Percentiles rank a stretch among this genome's conserved stretches.
phyloP scores from a whole-genome alignment of 2,797 vertebrate species.

The Melanotaenia pygmaea region DNA sequence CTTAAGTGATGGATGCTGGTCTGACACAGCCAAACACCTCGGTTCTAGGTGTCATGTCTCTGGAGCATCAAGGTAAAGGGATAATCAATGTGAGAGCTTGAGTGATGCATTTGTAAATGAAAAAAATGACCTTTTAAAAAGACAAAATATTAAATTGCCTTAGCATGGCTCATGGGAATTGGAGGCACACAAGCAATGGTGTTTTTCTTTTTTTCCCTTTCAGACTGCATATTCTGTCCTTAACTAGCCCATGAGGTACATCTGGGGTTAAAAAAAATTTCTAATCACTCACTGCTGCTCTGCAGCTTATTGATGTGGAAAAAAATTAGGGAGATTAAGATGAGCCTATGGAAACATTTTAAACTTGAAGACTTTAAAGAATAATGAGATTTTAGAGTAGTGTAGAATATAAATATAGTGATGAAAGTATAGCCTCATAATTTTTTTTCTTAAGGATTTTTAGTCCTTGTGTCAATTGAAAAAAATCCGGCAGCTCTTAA shows the following conservation, averaged over 20 bases:
- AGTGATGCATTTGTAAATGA: conserved; percentile 1
- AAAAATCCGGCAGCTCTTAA: background rate
- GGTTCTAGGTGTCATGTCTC: conserved; percentile 25
- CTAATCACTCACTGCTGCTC: background rate
- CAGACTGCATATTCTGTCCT: background rate
- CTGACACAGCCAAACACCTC: conserved; percentile 43
- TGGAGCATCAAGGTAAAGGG: conserved; percentile 5
- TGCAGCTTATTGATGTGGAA: background rate
- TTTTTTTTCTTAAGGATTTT: background rate
- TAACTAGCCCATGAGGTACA: background rate
- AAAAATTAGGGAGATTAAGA: background rate
- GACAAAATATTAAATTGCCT: background rate
- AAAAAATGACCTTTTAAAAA: background rate
- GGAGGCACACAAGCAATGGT: background rate
- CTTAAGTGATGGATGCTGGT: conserved; percentile 62
- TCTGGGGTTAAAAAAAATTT: background rate
- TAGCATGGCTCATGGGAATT: background rate
- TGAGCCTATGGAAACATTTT: background rate
- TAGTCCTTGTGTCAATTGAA: background rate
- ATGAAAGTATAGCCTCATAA: background rate
- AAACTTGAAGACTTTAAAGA: background rate
- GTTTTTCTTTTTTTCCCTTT: background rate
- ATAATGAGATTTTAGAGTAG: background rate
- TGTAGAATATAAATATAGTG: background rate
- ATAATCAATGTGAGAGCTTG: conserved; percentile 42